Evolutionary conservation across 2,113 vertebrate genomes (phyloP), one percentile per base, ranked within the genome.

Genomic region (Dunckerocampus dactyliophorus): DNA sequence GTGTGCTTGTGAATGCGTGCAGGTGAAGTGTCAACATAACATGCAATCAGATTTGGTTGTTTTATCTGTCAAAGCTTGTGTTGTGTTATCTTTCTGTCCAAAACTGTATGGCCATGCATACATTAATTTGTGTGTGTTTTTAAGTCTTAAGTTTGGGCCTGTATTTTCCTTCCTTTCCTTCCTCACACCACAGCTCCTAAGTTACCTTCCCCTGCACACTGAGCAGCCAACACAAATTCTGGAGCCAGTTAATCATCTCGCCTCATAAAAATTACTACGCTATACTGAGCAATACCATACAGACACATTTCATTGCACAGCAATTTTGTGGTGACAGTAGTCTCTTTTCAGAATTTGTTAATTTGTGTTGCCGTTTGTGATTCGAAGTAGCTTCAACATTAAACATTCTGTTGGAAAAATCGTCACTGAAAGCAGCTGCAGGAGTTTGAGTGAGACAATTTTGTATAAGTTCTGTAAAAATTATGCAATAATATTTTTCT

Each of bases 141-240:
- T 78, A 58, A 75, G 62, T 76, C 71, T 57, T 62, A 19, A 51
- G 42, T 71, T 48, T 46, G 53, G 58, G 45, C 47, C 6, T 39
- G 52, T 83, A 76, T 85, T 89, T 88, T 81, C 61, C 71, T 79
- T 81, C 77, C 3, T 31, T 71, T 79, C 53, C 31, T 34, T 34
- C 7, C 31, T 34, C 31, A 34, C 31, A 47, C 81, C 74, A 42
- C 78, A 82, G 64, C 69, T 78, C 71, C 69, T 68, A 49, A 50
- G 71, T 76, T 67, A 62, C 71, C 62, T 80, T 73, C 64, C 62
- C 62, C 28, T 21, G 69, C 64, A 59, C 0, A 17, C 43, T 50
- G 45, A 59, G 60, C 39, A 59, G 80, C 74, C 79, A 87, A 85
- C 77, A 77, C 80, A 80, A 82, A 80, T 71, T 61, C 57, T 72